phyloP scores from a whole-genome alignment of 2,797 vertebrate genomes.

The Pantherophis alleghaniensis region DNA sequence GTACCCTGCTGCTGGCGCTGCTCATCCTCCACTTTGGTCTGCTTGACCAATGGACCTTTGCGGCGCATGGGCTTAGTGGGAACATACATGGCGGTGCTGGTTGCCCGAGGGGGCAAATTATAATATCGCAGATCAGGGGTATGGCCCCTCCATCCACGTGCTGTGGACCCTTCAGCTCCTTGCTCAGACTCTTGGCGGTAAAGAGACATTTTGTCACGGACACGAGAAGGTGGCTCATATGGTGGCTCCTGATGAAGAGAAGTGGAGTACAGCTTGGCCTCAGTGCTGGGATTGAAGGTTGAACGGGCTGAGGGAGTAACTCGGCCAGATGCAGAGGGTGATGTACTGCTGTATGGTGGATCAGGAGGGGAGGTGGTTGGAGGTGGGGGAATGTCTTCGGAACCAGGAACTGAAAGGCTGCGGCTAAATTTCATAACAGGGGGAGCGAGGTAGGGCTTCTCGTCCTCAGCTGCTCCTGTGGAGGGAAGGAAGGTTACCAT shows the following conservation, averaged over 20 bases:
- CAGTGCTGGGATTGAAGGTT: constrained; percentile 61
- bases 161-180: constrained; percentile 61
- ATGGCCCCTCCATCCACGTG: constrained; percentile 42
- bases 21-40: constrained; percentile 85
- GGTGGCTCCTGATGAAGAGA: constrained; percentile 49
- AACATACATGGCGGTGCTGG: constrained; percentile 72
- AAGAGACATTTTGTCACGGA: constrained; percentile 52
- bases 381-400: constrained; percentile 90
- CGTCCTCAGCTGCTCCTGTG: constrained; percentile 85
- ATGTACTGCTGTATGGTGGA: constrained; percentile 88
- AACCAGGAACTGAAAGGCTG: constrained; percentile 89
- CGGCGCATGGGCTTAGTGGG: constrained; percentile 75
- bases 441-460: constrained; percentile 85
- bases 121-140: constrained; percentile 68
- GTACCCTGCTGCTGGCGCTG: constrained; percentile 54
- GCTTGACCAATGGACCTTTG: constrained; percentile 89
- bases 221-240: constrained; percentile 52
- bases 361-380: constrained; percentile 91
- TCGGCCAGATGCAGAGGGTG: constrained; percentile 63
- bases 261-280: constrained; percentile 49
- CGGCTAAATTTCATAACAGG: constrained; percentile 88
- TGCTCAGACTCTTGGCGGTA: constrained; percentile 54
- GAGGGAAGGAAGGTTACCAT: not conserved
- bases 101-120: constrained; percentile 66
- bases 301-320: constrained; percentile 58